Base-by-base conservation (phyloP, 1,140 invertebrate species). In the Trachymyrmex septentrionalis region DNA sequence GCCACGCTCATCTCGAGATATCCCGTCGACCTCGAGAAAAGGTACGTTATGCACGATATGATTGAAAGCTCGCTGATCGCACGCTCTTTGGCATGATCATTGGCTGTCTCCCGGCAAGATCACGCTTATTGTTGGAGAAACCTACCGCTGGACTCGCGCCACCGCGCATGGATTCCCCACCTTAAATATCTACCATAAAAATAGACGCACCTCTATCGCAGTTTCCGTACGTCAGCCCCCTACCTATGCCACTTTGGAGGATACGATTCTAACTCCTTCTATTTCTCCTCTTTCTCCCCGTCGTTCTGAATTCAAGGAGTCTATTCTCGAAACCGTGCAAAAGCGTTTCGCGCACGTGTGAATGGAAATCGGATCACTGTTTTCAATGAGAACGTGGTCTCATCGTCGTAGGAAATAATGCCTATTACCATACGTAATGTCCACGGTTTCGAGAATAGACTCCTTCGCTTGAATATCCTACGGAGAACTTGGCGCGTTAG, bases 101-200 rank as follows among this genome's bases (percentile, higher is more conserved):
- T 91, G 89, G 87, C 82, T 89, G 86, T 87, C 76, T 84, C 73
- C 78, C 86, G 61, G 90, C 71, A 92, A 90, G 88, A 92, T 91
- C 88, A 89, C 86, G 88, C 81, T 91, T 90, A 87, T 92, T 91
- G 80, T 90, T 87, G 86, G 88, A 90, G 89, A 91, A 61, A 80
- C 73, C 69, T 88, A 80, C 66, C 87, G 90, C 86, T 90, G 84
- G 89, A 88, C 73, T 78, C 59, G 72, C 84, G 91, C 86, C 86
- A 90, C 59, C 86, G 64, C 78, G 21, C 38, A 66, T 81, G 73
- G 89, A 55, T 92, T 87, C 86, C 71, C 48, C 80, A 73, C 66
- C 9, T 78, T 91, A 93, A 90, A 90, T 88, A 92, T 93, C 90
- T 90, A 88, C 90, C 92, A 93, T 93, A 93, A 93, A 93, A 93